phyloP scores from a whole-genome alignment of 2,113 vertebrate genomes.

The Nesoenas mayeri region DNA sequence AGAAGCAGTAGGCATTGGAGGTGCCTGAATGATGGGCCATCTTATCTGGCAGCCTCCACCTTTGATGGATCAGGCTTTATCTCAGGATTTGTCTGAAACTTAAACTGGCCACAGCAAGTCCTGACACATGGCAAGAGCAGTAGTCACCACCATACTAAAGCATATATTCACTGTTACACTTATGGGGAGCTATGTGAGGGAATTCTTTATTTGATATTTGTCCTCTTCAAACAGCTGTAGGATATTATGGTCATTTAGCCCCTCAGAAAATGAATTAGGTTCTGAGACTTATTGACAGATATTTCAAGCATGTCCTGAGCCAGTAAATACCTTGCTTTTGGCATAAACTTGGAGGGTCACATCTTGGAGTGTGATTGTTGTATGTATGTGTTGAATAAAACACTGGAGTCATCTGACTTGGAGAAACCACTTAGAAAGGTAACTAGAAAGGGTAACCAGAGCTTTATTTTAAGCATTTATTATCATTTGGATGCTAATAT shows the following conservation, averaged over 20 bases:
- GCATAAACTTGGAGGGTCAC: not conserved
- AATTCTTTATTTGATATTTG: not conserved
- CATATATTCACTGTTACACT: not conserved
- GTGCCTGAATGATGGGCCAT: not conserved
- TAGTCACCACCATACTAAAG: not conserved
- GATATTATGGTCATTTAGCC: not conserved
- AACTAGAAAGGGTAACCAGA: not conserved
- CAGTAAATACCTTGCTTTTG: not conserved
- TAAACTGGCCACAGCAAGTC: not conserved
- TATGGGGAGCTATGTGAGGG: fast-evolving
- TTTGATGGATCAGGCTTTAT: not conserved
- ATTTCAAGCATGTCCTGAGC: not conserved
- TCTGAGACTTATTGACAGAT: not conserved
- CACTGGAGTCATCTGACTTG: not conserved
- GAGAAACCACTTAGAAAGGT: not conserved
- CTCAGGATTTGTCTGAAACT: not conserved
- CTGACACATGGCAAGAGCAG: not conserved
- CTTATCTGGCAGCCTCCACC: not conserved
- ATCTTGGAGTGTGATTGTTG: not conserved
- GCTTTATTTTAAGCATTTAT: not conserved
- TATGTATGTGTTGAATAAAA: not conserved
- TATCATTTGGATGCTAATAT: not conserved
- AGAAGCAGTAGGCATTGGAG: not conserved
- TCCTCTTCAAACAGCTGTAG: not conserved
- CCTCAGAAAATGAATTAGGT: not conserved